Percentiles rank a stretch among this genome's conserved stretches.
phyloP scores from a whole-genome alignment of 2,797 vertebrate species.

The Mormyrops boulengeri region DNA sequence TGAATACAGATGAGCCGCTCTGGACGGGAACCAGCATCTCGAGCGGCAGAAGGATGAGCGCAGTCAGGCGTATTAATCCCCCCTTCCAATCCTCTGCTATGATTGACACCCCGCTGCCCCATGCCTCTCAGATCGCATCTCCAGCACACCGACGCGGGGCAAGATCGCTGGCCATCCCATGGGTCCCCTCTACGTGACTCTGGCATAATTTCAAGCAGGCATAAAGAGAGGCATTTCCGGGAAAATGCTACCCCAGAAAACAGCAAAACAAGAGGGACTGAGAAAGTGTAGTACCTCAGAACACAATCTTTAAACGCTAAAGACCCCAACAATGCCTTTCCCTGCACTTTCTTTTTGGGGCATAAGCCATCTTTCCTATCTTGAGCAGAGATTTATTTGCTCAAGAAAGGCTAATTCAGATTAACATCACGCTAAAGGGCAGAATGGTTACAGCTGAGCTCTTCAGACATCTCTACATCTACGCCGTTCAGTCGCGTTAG shows the following conservation, averaged over 20 bases:
- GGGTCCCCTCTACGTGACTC: neutral
- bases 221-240: neutral
- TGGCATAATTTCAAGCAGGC: neutral
- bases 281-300: neutral
- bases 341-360: neutral
- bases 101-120: constrained; percentile 23
- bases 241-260: neutral
- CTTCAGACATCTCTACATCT: neutral
- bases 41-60: constrained; percentile 10
- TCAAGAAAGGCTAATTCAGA: neutral
- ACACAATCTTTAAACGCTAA: neutral
- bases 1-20: constrained; percentile 12
- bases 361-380: neutral
- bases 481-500: neutral
- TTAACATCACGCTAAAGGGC: neutral
- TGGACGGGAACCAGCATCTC: constrained; percentile 20
- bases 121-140: constrained; percentile 7
- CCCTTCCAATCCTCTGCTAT: constrained; percentile 7
- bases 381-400: neutral
- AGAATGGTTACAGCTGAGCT: neutral
- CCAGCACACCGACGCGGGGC: neutral
- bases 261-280: neutral
- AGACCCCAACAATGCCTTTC: neutral
- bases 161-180: neutral
- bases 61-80: constrained; percentile 10